Evolutionary conservation across 2,888 invertebrate genomes (phyloP), one percentile per base, ranked within the genome.

Genomic region (Caenorhabditis sp.): DNA sequence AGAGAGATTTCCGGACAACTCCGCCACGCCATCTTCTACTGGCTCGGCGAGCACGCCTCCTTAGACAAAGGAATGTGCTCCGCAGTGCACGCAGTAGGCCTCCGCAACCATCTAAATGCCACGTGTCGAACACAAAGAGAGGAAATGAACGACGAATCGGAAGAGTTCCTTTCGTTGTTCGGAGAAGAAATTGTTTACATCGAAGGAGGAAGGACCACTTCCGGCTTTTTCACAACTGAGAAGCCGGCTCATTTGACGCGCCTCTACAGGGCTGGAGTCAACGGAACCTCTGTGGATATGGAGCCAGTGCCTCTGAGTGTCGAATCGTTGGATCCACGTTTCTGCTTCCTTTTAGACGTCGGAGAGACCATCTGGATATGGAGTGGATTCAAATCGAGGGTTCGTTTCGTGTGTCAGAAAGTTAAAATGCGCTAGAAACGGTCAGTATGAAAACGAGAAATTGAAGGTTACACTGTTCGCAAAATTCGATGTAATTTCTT

Each of bases 61-160:
- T 90, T 96, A 89, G 96, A 96, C 90, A 97, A 97, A 90, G 93
- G 94, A 85, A 96, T 96, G 0, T 96, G 96, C 90, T 94, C 96
- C 1, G 96, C 99, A 4, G 99, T 99, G 90, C 99, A 99, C 91
- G 97, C 99, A 0, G 99, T 99, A 0, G 98, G 99, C 91, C 92
- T 99, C 77, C 92, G 99, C 62, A 99, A 99, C 90, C 93, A 94
- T 89, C 92, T 99, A 59, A 97, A 97, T 3, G 98, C 98, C 7
- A 83, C 86, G 11, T 88, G 87, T 65, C 77, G 87, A 53, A 97
- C 98, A 0, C 94, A 95, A 80, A 92, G 99, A 6, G 98, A 99
- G 91, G 99, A 99, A 90, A 97, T 98, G 91, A 93, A 92, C 1
- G 99, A 99, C 89, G 99, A 99, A 90, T 93, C 95, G 0, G 95